These are phyloP conservation scores for Leptopilina clavipes DNA, from an alignment of 1,140 invertebrate genomes.

Conservation along the genomic window DNA sequence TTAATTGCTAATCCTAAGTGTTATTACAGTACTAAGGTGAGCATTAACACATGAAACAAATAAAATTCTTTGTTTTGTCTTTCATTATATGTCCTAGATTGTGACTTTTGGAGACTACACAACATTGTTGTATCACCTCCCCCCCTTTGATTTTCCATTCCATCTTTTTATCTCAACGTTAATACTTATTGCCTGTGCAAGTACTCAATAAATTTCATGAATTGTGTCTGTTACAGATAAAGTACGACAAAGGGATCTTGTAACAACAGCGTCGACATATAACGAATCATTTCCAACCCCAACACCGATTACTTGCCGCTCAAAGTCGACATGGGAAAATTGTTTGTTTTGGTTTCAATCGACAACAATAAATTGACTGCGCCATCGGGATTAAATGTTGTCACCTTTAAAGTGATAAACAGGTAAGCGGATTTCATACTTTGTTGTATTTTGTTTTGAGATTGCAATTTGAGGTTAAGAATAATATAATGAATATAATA, in stretches of 20 bases:
- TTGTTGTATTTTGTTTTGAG: not conserved
- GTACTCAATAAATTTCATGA: conserved; percentile 63
- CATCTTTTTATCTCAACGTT: not conserved
- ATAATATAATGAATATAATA: too few relatives aligned
- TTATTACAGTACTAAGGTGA: too few relatives aligned
- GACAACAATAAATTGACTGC: conserved; percentile 64
- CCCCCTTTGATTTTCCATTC: not conserved
- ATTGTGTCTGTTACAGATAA: conserved; percentile 59
- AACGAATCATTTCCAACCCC: conserved; percentile 60
- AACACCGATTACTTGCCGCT: conserved; percentile 64
- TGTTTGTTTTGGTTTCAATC: conserved; percentile 67
- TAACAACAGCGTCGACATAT: conserved; percentile 65
- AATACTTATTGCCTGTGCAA: conserved; percentile 60
- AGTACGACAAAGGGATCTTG: conserved; percentile 66
- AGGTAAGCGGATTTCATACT: too few relatives aligned
- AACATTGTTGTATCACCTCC: not conserved
- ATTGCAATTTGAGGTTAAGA: too few relatives aligned
- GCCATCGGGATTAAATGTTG: conserved; percentile 65
- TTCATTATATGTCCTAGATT: too few relatives aligned
- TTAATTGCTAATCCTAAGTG: too few relatives aligned
- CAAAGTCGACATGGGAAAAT: conserved; percentile 65
- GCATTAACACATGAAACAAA: too few relatives aligned
- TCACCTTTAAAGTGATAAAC: conserved; percentile 60
- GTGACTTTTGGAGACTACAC: too few relatives aligned
- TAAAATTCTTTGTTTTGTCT: too few relatives aligned